These are phyloP conservation scores for Pipistrellus kuhlii DNA, from an alignment of 2,797 vertebrate species.

Conservation along the genomic window DNA sequence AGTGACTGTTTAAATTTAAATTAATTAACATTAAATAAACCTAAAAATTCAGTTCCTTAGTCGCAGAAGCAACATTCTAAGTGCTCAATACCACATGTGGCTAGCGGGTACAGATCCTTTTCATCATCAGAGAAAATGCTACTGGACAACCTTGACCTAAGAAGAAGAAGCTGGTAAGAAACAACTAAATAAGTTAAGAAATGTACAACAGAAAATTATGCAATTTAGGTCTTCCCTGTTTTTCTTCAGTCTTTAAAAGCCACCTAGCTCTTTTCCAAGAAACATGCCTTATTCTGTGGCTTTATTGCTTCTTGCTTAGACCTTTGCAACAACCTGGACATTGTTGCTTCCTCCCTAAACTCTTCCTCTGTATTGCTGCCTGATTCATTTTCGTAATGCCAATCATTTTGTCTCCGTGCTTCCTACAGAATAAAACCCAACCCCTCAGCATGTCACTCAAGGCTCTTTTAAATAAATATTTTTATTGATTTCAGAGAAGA, in stretches of 20 bases:
- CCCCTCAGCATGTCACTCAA: neutral
- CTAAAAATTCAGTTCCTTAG: neutral
- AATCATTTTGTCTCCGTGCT: neutral
- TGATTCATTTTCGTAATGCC: neutral
- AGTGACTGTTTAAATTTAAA: neutral
- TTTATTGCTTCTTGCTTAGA: neutral
- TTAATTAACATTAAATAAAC: neutral
- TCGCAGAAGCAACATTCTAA: neutral
- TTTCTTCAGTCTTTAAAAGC: neutral
- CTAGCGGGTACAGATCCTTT: neutral
- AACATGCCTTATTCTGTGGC: neutral
- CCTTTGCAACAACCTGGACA: neutral
- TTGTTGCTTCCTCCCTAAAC: neutral
- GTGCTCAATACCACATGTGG: neutral
- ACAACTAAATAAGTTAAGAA: neutral
- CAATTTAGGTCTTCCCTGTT: conserved; percentile 9
- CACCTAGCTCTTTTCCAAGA: neutral
- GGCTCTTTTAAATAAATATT: neutral
- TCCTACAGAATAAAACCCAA: neutral
- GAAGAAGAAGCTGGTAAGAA: neutral
- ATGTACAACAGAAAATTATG: neutral
- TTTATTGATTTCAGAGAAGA: neutral
- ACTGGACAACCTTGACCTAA: too few relatives aligned
- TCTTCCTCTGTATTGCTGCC: neutral
- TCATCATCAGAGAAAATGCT: neutral